Evolutionary conservation across 2,888 invertebrate species (phyloP).

Genomic region (Masnerella sp.): DNA sequence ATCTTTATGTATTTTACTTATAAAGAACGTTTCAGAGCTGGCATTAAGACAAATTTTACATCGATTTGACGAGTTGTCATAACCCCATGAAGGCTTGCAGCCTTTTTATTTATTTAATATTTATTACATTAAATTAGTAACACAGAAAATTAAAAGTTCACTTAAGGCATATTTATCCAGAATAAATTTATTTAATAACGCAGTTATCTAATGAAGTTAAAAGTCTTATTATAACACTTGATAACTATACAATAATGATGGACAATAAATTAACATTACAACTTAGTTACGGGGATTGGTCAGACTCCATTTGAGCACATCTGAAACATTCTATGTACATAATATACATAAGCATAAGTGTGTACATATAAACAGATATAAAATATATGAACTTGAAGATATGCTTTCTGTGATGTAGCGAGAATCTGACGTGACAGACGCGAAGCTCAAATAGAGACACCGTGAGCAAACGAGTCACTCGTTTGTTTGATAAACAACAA

Average conservation of each 20-base stretch:
- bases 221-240: too few relatives aligned
- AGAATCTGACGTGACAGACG: conserved; percentile 24
- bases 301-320: not conserved
- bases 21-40: conserved; percentile 41
- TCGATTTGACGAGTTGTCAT: too few relatives aligned
- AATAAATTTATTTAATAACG: too few relatives aligned
- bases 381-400: conserved; percentile 40
- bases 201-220: too few relatives aligned
- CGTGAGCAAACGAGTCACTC: conserved; percentile 30
- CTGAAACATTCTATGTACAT: conserved; percentile 43
- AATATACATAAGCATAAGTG: conserved; percentile 43
- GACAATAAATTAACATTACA: too few relatives aligned
- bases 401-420: conserved; percentile 57
- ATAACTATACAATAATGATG: not conserved
- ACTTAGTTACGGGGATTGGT: too few relatives aligned
- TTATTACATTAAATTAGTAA: too few relatives aligned
- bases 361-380: conserved; percentile 43
- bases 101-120: too few relatives aligned
- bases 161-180: too few relatives aligned
- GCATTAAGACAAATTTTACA: too few relatives aligned
- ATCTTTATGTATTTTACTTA: conserved; percentile 51
- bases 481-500: conserved; percentile 35
- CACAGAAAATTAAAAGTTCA: too few relatives aligned
- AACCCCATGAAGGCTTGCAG: too few relatives aligned
- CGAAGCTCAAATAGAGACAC: conserved; percentile 39